phyloP scores from a whole-genome alignment of 2,888 invertebrate species.

The Diplazon laetatorius region DNA sequence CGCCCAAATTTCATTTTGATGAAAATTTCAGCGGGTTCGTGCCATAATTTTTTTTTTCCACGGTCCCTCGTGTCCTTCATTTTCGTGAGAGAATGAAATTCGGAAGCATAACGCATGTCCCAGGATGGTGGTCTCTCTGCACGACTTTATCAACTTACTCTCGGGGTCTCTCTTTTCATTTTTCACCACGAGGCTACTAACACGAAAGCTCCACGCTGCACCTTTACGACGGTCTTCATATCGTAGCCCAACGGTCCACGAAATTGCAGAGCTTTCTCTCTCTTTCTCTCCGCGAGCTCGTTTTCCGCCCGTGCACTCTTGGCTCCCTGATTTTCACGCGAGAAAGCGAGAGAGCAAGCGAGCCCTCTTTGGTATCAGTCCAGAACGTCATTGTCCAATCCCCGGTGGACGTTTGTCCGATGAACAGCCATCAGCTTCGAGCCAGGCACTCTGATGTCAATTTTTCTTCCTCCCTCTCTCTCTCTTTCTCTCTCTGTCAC shows the following conservation, averaged over 20 bases:
- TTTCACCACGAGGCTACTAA: constrained; percentile 37
- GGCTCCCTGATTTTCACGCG: constrained; percentile 54
- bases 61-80: constrained; percentile 28
- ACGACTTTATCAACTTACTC: constrained; percentile 54
- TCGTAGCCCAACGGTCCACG: constrained; percentile 79
- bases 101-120: constrained; percentile 56
- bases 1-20: constrained; percentile 53
- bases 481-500: background rate
- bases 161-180: constrained; percentile 1
- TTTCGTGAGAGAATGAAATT: constrained; percentile 41
- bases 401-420: constrained; percentile 69
- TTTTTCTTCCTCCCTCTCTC: constrained; percentile 40
- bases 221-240: constrained; percentile 78
- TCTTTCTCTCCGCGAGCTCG: constrained; percentile 16
- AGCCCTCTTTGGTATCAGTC: constrained; percentile 57
- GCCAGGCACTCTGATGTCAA: constrained; percentile 48
- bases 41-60: constrained; percentile 15
- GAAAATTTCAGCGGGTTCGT: constrained; percentile 50
- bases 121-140: constrained; percentile 37
- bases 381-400: constrained; percentile 73
- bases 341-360: constrained; percentile 44
- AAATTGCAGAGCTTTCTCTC: constrained; percentile 73
- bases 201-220: constrained; percentile 65
- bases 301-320: constrained; percentile 42
- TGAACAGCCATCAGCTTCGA: constrained; percentile 62